Evolutionary conservation across 1,140 invertebrate species (phyloP).

Genomic region (Alviniconcha marisindica): DNA sequence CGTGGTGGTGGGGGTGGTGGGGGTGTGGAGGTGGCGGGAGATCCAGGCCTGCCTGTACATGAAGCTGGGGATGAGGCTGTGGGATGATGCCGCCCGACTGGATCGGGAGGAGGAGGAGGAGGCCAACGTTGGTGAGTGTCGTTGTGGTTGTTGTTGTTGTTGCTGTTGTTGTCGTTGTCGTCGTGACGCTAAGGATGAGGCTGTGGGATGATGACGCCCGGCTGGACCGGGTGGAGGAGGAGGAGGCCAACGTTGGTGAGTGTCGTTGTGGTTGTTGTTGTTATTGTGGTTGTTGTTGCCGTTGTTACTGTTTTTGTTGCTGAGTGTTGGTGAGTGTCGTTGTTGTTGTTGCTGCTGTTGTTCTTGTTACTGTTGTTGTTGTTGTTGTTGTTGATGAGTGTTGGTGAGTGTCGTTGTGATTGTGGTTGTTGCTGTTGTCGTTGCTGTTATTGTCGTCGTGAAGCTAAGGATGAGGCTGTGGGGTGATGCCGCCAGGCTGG

Average conservation of each 20-base stretch:
- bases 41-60: conserved; percentile 54
- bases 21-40: conserved; percentile 46
- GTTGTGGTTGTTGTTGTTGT: neutral
- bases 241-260: too few relatives aligned
- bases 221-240: neutral
- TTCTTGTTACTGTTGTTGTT: too few relatives aligned
- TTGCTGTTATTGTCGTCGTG: conserved; percentile 42
- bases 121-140: neutral
- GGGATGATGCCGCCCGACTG: conserved; percentile 26
- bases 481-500: conserved; percentile 26
- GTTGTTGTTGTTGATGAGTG: too few relatives aligned
- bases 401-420: conserved; percentile 27
- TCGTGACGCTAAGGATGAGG: conserved; percentile 51
- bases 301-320: too few relatives aligned
- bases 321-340: too few relatives aligned
- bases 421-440: conserved; percentile 23
- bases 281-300: neutral
- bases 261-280: too few relatives aligned
- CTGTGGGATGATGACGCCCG: conserved; percentile 36
- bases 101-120: neutral
- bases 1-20: conserved; percentile 18
- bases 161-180: too few relatives aligned
- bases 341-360: too few relatives aligned
- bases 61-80: conserved; percentile 51
- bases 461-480: conserved; percentile 50